Conservation (phyloP, 1,140 invertebrate species). For the Neodiprion fabricii region DNA sequence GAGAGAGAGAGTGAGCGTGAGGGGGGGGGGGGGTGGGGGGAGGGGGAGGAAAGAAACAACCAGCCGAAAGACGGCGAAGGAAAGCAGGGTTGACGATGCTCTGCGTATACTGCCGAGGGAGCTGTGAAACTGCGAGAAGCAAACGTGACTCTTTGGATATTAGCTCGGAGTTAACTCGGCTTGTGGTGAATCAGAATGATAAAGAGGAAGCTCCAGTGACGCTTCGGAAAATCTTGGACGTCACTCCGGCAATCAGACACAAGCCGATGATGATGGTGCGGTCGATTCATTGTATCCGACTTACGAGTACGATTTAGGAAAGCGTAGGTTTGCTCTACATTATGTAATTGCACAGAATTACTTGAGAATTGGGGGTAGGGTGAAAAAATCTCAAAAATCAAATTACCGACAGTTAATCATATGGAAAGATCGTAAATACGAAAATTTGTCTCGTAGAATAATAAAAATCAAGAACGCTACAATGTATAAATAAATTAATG, state of each 20-base stretch:
- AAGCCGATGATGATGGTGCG: not conserved
- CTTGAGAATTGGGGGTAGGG: too few relatives aligned
- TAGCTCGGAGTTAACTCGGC: conserved; percentile 18
- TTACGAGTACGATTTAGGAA: too few relatives aligned
- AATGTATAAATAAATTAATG: too few relatives aligned
- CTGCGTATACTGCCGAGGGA: not conserved
- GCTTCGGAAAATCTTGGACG: conserved; percentile 9
- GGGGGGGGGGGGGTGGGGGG: conserved; percentile 12
- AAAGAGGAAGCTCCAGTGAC: not conserved
- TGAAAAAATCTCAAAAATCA: too few relatives aligned
- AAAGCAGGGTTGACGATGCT: conserved; percentile 19
- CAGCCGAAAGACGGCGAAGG: conserved; percentile 13
- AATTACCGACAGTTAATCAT: too few relatives aligned
- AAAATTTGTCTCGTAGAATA: too few relatives aligned
- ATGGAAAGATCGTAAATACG: too few relatives aligned
- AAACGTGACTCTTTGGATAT: conserved; percentile 15
- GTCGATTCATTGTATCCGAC: too few relatives aligned
- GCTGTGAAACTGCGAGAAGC: conserved; percentile 28
- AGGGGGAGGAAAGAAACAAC: conserved; percentile 11
- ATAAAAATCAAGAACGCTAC: too few relatives aligned
- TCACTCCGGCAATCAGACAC: conserved; percentile 12
- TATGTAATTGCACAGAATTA: too few relatives aligned
- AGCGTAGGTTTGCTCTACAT: too few relatives aligned
- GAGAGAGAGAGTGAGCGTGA: conserved; percentile 12
- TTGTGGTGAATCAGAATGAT: conserved; percentile 14